phyloP scores from a whole-genome alignment of 2,888 invertebrate genomes.

The Melinopterus prodromus region DNA sequence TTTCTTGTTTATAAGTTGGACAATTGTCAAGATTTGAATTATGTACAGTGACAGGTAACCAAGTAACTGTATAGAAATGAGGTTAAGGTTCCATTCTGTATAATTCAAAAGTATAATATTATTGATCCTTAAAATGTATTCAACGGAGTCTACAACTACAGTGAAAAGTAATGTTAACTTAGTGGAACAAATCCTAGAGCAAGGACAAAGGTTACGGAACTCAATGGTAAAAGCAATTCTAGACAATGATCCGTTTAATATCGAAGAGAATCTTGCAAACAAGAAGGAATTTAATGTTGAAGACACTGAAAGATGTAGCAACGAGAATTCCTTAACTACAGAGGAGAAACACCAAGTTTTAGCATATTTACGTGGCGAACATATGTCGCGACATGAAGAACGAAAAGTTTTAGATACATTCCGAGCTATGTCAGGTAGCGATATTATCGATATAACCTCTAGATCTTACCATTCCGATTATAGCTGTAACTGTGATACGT shows the following conservation, averaged over 20 bases:
- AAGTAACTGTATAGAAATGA: background rate
- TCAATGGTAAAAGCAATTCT: constrained; percentile 59
- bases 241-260: constrained; percentile 55
- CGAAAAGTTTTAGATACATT: constrained; percentile 58
- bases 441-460: constrained; percentile 53
- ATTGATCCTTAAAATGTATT: background rate
- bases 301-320: constrained; percentile 26
- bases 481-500: constrained; percentile 54
- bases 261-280: constrained; percentile 43
- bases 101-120: background rate
- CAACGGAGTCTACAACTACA: constrained; percentile 1
- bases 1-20: background rate
- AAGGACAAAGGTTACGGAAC: constrained; percentile 56
- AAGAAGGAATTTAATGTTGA: constrained; percentile 13
- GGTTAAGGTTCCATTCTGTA: background rate
- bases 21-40: background rate
- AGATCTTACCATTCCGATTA: constrained; percentile 44
- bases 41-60: background rate
- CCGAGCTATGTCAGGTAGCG: constrained; percentile 57
- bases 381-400: constrained; percentile 58
- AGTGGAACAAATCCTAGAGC: constrained; percentile 51
- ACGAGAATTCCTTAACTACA: constrained; percentile 28
- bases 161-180: constrained; percentile 33
- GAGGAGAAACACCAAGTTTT: constrained; percentile 49
- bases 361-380: constrained; percentile 57